These are phyloP conservation scores for Amazona guildingii DNA, from an alignment of 2,113 vertebrate genomes.

Conservation along the genomic window DNA sequence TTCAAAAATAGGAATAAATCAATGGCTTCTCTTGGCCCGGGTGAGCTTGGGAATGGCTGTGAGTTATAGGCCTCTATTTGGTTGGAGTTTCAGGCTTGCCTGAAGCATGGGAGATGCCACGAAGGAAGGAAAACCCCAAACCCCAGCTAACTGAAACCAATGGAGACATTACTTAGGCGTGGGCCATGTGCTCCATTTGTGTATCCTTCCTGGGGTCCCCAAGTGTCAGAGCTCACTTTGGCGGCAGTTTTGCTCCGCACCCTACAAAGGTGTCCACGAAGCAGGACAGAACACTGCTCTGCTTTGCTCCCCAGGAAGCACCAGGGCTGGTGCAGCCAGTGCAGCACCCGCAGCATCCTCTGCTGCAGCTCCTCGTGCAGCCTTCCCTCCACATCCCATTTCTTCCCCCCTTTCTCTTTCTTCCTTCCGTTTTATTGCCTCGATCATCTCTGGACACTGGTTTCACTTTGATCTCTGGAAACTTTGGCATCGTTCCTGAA, in stretches of 20 bases:
- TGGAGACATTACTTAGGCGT: accelerated
- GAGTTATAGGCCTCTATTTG: not conserved
- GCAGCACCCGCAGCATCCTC: not conserved
- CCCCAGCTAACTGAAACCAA: not conserved
- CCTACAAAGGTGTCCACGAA: not conserved
- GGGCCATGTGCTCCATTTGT: not conserved
- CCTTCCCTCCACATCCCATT: not conserved
- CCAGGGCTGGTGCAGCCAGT: not conserved
- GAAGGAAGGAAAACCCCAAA: not conserved
- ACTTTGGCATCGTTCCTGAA: slow-evolving; percentile 58
- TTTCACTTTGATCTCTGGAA: slow-evolving; percentile 67
- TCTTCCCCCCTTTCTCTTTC: not conserved
- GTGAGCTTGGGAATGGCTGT: not conserved
- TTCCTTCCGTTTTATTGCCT: slow-evolving; percentile 48
- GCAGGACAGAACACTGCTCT: not conserved
- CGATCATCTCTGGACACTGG: slow-evolving; percentile 54
- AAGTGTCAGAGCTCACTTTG: not conserved
- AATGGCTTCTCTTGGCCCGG: not conserved
- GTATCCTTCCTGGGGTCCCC: not conserved
- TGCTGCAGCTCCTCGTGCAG: not conserved
- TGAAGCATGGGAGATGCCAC: not conserved
- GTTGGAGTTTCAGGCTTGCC: not conserved
- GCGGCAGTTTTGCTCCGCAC: not conserved
- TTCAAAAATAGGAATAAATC: not conserved
- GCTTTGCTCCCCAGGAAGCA: not conserved